A percentile compares a stretch with the other conserved stretches of the same genome.
Conservation (phyloP, 2,113 vertebrate genomes). For the Archilochus colubris region DNA sequence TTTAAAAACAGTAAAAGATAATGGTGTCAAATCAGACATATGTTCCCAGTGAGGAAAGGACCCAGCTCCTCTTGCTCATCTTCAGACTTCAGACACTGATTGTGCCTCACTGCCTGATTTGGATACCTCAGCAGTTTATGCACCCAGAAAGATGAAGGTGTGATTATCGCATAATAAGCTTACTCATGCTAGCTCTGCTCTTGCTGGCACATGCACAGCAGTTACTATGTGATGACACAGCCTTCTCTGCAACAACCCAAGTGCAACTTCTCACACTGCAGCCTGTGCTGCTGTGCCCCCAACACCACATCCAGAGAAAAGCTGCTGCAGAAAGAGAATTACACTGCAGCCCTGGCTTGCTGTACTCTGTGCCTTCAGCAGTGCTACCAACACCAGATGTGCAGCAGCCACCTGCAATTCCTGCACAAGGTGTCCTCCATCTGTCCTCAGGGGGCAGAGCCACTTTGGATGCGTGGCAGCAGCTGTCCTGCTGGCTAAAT, state of each 20-base stretch:
- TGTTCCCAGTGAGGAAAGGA: background rate
- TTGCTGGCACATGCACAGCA: conserved; percentile 60
- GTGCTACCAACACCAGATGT: background rate
- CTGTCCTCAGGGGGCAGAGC: background rate
- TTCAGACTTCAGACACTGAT: conserved; percentile 39
- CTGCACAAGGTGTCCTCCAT: background rate
- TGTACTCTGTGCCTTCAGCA: background rate
- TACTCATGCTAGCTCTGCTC: conserved; percentile 62
- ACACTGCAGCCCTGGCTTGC: accelerated
- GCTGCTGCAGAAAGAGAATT: background rate
- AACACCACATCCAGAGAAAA: background rate
- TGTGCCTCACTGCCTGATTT: conserved; percentile 17
- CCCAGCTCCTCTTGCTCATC: background rate
- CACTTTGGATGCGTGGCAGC: background rate
- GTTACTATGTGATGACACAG: conserved; percentile 38
- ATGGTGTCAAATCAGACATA: conserved; percentile 10
- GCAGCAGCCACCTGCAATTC: background rate
- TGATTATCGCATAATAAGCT: conserved; percentile 61
- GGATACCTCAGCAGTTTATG: conserved; percentile 61
- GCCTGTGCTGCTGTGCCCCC: background rate
- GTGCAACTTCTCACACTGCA: background rate
- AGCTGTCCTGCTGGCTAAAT: background rate
- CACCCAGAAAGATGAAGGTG: conserved; percentile 57
- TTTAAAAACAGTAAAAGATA: conserved; percentile 48
- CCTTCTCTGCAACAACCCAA: background rate